These are phyloP conservation scores for Caenorhabditis imperialis DNA, from an alignment of 2,888 invertebrate genomes.

Conservation along the genomic window DNA sequence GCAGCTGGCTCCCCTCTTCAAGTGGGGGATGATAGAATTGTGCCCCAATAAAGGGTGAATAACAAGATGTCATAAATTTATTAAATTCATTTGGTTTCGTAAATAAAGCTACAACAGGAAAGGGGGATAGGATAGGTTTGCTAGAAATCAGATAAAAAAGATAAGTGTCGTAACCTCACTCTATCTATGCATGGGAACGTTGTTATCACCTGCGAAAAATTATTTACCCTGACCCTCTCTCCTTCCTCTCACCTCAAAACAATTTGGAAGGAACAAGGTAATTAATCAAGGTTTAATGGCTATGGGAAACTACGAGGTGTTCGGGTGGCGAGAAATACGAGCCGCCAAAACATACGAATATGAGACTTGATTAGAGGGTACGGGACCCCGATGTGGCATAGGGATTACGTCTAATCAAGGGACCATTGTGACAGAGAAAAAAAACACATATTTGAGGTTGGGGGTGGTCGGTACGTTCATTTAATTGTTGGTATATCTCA, in stretches of 20 bases:
- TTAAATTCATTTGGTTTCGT: too few relatives aligned
- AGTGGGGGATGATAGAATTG: slow-evolving; percentile 18
- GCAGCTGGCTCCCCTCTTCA: slow-evolving; percentile 45
- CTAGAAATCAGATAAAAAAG: too few relatives aligned
- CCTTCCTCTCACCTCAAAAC: slow-evolving; percentile 8
- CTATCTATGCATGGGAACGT: slow-evolving; percentile 11
- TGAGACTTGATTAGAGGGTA: slow-evolving; percentile 49
- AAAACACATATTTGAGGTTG: not conserved
- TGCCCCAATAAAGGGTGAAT: not conserved
- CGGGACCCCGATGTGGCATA: too few relatives aligned
- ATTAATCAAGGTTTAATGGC: slow-evolving; percentile 53
- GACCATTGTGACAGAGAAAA: slow-evolving; percentile 28
- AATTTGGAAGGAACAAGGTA: slow-evolving; percentile 46
- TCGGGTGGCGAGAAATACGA: slow-evolving; percentile 35
- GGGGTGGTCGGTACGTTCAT: too few relatives aligned
- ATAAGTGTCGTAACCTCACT: slow-evolving; percentile 10
- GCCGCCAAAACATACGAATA: slow-evolving; percentile 33
- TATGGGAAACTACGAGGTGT: slow-evolving; percentile 48
- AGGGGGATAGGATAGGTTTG: too few relatives aligned
- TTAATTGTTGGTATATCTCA: slow-evolving; percentile 24
- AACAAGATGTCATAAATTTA: too few relatives aligned
- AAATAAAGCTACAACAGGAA: too few relatives aligned
- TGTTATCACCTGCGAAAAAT: slow-evolving; percentile 47
- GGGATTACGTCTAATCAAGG: slow-evolving; percentile 46
- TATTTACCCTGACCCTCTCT: slow-evolving; percentile 45